These are phyloP conservation scores for Forbesichthys papilliferus DNA, from an alignment of 2,113 vertebrate species.

Conservation along the genomic window DNA sequence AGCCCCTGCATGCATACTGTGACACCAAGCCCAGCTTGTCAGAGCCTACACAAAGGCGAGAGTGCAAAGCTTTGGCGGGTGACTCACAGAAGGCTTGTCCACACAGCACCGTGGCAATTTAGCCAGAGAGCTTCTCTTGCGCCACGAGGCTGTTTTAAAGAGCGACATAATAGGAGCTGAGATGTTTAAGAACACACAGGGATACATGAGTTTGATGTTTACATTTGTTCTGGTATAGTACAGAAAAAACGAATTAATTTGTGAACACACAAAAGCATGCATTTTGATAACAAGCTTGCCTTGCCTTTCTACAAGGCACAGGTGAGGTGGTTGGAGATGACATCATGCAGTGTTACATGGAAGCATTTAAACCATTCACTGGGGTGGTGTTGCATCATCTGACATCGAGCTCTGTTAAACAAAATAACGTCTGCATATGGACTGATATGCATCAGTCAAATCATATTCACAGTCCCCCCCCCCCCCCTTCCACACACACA, in stretches of 20 bases:
- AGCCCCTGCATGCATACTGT: conserved; percentile 43
- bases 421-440: conserved; percentile 46
- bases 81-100: conserved; percentile 49
- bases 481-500: conserved; percentile 6
- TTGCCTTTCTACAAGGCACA: conserved; percentile 22
- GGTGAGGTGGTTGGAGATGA: conserved; percentile 17
- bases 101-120: conserved; percentile 34
- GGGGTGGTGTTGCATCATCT: conserved; percentile 21
- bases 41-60: conserved; percentile 48
- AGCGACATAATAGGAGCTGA: conserved; percentile 46
- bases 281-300: conserved; percentile 14
- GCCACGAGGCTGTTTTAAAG: conserved; percentile 38
- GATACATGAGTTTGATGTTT: conserved; percentile 29
- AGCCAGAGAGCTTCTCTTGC: conserved; percentile 42
- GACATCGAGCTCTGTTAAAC: conserved; percentile 40
- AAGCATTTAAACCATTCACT: conserved; percentile 15
- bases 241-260: conserved; percentile 20
- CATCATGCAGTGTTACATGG: background rate
- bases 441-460: conserved; percentile 59
- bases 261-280: conserved; percentile 30
- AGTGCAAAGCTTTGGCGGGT: conserved; percentile 26
- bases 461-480: conserved; percentile 9
- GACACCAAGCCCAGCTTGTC: conserved; percentile 47
- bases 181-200: conserved; percentile 35
- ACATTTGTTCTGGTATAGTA: conserved; percentile 15